A percentile compares a stretch with the other conserved stretches of the same genome.
phyloP scores from a whole-genome alignment of 2,113 vertebrate genomes.

The Anarhynchus alexandrinus region DNA sequence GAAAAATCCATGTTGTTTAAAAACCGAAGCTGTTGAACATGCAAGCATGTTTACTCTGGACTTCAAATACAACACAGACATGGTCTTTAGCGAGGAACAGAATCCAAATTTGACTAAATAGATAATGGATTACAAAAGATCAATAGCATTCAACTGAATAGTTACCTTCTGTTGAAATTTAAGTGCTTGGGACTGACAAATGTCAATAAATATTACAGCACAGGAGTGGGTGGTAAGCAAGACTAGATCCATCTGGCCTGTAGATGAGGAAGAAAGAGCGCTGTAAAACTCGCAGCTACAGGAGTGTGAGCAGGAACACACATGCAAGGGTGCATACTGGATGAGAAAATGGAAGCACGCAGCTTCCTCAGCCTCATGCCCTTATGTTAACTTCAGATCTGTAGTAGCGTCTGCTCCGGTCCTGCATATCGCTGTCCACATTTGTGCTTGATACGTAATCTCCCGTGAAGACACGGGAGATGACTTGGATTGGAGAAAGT shows the following conservation, averaged over 20 bases:
- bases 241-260: slow-evolving; percentile 31
- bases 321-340: not conserved
- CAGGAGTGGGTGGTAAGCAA: not conserved
- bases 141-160: not conserved
- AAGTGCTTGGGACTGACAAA: not conserved
- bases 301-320: not conserved
- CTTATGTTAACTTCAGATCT: not conserved
- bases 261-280: not conserved
- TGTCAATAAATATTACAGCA: not conserved
- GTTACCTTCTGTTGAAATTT: not conserved
- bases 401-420: not conserved
- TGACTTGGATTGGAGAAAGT: not conserved
- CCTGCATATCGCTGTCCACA: fast-evolving
- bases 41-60: not conserved
- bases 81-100: not conserved
- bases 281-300: not conserved
- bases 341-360: not conserved
- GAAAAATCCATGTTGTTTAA: not conserved
- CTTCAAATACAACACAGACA: not conserved
- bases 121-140: not conserved
- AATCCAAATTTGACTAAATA: not conserved
- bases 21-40: not conserved
- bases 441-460: not conserved
- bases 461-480: fast-evolving
- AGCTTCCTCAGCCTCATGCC: not conserved